phyloP scores from a whole-genome alignment of 2,888 invertebrate genomes.

The Ornithoptera alexandrae region DNA sequence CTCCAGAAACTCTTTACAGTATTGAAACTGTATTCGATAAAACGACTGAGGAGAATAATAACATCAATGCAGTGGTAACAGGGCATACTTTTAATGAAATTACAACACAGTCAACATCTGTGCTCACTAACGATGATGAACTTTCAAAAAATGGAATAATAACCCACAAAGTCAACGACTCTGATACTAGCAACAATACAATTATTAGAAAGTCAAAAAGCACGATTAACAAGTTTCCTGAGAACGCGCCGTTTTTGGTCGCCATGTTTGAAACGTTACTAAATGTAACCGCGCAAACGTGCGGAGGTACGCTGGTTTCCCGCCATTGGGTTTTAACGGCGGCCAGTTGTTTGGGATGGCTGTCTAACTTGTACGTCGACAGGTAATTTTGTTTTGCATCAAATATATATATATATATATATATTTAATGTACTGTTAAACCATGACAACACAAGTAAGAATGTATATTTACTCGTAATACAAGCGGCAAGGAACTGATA shows the following conservation, averaged over 20 bases:
- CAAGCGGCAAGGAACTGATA: no score
- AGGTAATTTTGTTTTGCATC: slow-evolving; percentile 1
- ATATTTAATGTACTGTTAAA: background rate
- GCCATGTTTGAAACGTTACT: slow-evolving; percentile 55
- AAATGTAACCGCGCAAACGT: slow-evolving; percentile 54
- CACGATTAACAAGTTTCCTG: background rate
- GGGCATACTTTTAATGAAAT: background rate
- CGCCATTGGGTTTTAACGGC: slow-evolving; percentile 51
- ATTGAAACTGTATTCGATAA: slow-evolving; percentile 24
- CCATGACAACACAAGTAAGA: no score
- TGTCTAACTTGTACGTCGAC: slow-evolving; percentile 35
- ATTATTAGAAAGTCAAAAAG: no score
- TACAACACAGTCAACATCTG: background rate
- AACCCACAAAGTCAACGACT: background rate
- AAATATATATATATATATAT: background rate
- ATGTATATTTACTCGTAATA: no score
- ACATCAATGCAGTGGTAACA: slow-evolving; percentile 7
- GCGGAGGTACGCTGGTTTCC: slow-evolving; percentile 47
- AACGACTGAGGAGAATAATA: slow-evolving; percentile 19
- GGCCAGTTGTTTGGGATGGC: slow-evolving; percentile 46
- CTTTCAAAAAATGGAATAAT: background rate
- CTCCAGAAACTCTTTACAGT: slow-evolving; percentile 26
- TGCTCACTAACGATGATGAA: background rate
- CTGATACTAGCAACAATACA: background rate
- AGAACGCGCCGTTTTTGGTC: slow-evolving; percentile 32